Evolutionary conservation across 2,888 invertebrate species (phyloP).

Genomic region (Ischnura elegans): DNA sequence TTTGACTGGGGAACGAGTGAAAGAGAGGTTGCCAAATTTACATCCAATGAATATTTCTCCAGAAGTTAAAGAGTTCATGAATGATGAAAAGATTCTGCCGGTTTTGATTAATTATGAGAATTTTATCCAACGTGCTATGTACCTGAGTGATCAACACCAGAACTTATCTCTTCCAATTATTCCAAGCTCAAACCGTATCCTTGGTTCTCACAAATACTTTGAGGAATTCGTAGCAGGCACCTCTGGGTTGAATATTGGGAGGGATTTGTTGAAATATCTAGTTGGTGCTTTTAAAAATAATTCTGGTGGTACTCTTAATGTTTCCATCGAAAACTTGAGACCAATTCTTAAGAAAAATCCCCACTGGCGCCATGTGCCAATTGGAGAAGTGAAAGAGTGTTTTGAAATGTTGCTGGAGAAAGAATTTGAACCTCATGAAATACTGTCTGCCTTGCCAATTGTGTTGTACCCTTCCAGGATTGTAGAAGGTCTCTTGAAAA

Average conservation of each 20-base stretch:
- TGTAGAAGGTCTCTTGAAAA: neutral
- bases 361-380: constrained; percentile 48
- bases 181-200: neutral
- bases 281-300: neutral
- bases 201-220: neutral
- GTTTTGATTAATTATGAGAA: neutral
- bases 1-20: neutral
- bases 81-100: neutral
- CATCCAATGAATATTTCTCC: neutral
- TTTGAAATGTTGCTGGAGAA: neutral
- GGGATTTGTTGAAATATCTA: constrained; percentile 19
- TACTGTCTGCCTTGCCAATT: constrained; percentile 6
- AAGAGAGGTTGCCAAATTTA: neutral
- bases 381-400: constrained; percentile 25
- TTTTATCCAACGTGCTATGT: neutral
- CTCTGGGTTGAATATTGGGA: neutral
- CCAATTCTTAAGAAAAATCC: neutral
- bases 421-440: constrained; percentile 3
- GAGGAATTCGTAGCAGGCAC: neutral
- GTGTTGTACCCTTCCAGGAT: constrained; percentile 17
- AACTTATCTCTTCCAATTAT: neutral
- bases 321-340: neutral
- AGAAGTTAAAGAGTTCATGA: neutral
- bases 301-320: neutral
- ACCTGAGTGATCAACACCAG: neutral